Base-by-base conservation (phyloP, 2,888 invertebrate species). In the Lasius fuliginosus region DNA sequence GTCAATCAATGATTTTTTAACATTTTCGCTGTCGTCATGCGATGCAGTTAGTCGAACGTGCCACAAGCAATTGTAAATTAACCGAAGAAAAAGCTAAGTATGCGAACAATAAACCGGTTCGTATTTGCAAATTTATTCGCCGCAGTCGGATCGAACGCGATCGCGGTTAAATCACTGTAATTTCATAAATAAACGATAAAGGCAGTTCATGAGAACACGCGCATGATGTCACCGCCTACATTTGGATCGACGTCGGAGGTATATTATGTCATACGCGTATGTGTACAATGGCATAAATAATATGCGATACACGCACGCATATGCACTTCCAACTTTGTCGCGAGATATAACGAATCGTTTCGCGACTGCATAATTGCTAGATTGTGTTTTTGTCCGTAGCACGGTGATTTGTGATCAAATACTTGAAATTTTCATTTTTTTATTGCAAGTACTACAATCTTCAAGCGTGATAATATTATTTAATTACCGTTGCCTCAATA, bases 221-320 rank as follows among this genome's bases (percentile, higher is more conserved):
- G 86, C 87, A 90, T 92, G 92, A 92, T 92, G 91, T 92, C 92
- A 92, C 87, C 87, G 86, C 89, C 87, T 91, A 91, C 91, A 91
- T 89, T 85, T 86, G 73, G 27, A 73, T 71, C 40, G 40, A 40
- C 33, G 53, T 33, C 42, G 62, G 27, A 71, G 69, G 46, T 77
- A 42, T 33, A n/a, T 53, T 53, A 33, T 69, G 42, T 71, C 71
- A 71, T 60, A 60, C 58, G 71, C 69, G 27, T 11, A 23, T 71
- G 60, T n/a, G 12, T 56, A 8, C 69, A 81, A 81, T 81, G 36
- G 27, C 9, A 81, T 46, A 79, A 81, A 46, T 46, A 69, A 81
- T 81, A 69, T 27, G 36, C 46, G 71, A 69, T 12, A 27, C 69
- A 42, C 58, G 67, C 15, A n/a, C 58, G 69, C 79, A 36, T n/a